Evolutionary conservation across 23 tunicate species (phyloP).

Genomic region (Botrylloides violaceus): DNA sequence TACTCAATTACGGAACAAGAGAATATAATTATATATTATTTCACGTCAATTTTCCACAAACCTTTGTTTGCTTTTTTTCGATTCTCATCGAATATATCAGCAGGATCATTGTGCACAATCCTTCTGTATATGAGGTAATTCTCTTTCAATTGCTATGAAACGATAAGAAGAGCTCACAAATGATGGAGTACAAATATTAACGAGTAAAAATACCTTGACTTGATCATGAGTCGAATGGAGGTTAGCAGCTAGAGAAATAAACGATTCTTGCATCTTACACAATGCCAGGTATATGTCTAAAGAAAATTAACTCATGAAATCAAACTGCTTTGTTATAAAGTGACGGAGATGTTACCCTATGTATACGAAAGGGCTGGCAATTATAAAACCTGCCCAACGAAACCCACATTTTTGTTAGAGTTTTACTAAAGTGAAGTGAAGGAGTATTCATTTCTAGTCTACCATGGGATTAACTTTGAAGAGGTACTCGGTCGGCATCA

Average conservation of each 20-base stretch:
- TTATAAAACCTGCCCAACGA: no score
- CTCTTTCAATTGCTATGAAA: slow-evolving; percentile 63
- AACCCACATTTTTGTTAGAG: no score
- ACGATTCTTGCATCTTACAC: slow-evolving; percentile 83
- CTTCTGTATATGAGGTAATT: slow-evolving; percentile 68
- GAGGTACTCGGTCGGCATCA: no score
- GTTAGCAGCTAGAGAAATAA: slow-evolving; percentile 80
- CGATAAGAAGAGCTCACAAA: not conserved
- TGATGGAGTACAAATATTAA: not conserved
- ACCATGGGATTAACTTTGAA: no score
- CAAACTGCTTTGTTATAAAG: not conserved
- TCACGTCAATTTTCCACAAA: no score
- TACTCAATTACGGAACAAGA: no score
- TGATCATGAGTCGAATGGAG: slow-evolving; percentile 70
- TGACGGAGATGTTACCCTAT: not conserved
- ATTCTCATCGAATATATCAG: slow-evolving; percentile 55
- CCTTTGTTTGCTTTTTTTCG: slow-evolving; percentile 30
- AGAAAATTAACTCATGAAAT: not conserved
- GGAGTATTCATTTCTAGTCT: no score
- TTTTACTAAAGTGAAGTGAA: no score
- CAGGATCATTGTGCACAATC: slow-evolving; percentile 54
- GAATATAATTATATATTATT: no score
- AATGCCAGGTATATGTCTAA: slow-evolving; percentile 72
- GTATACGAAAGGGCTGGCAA: no score
- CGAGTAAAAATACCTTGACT: slow-evolving; percentile 39